Evolutionary conservation across 2,113 vertebrate species (phyloP), one percentile per base, ranked within the genome.

Genomic region (Pomatostomus ruficeps): DNA sequence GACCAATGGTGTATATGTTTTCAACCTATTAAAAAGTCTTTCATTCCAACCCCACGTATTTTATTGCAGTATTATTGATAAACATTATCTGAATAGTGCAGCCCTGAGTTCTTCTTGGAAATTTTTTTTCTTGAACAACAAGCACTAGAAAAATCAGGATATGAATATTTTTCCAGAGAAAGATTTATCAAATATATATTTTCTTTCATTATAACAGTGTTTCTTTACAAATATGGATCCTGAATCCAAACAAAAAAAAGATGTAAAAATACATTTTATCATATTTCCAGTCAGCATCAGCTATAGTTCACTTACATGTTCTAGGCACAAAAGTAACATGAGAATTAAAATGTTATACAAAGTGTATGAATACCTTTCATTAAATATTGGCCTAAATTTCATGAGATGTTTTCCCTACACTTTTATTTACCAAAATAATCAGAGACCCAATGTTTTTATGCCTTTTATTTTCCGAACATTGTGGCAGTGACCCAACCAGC

Each of bases 381-480:
- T 11, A 91, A 89, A 70, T 83, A 59, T 42, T 89, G 17, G 16
- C 26, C 43, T 94, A 31, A 77, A 52, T 65, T 95, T 88, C 28
- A 42, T 19, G 10, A 51, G 35, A 22, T 67, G 3, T 31, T 85
- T 86, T n/a, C 17, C 18, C 10, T 76, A 15, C 8, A 52, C 2
- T 19, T 85, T 63, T 57, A 35, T 73, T 88, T 74, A 52, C 6
- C 4, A 58, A 76, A 85, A 68, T 51, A 78, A 45, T 11, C 4
- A 5, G 48, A 42, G 5, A 48, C 7, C 2, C 2, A 24, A 28
- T 3, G 1, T 0, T 25, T 55, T 77, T 71, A n/a, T 76, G 0
- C 1, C 11, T 11, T 72, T 7, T 1, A 7, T 93, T 93, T 88
- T 74, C 4, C n/a, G n/a, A n/a, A n/a, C n/a, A n/a, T n/a, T n/a